Percentiles rank a stretch among this genome's conserved stretches.
Conservation (phyloP, 2,113 vertebrate genomes). For the Thinocorus orbignyianus region DNA sequence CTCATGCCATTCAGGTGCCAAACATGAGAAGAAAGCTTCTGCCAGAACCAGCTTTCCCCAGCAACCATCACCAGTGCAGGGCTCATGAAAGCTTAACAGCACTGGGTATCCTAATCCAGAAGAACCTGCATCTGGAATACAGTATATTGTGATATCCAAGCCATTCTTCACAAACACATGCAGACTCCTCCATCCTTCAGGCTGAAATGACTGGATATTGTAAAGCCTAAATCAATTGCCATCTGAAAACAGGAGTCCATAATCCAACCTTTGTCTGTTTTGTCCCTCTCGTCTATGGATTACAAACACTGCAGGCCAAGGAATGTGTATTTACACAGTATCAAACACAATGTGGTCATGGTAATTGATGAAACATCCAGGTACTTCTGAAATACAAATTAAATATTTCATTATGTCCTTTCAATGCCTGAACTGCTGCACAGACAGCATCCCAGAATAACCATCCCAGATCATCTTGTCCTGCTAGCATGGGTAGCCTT, state of each 20-base stretch:
- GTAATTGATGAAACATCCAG: not conserved
- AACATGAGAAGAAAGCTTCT: not conserved
- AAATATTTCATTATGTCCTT: not conserved
- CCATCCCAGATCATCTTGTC: not conserved
- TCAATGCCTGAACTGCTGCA: not conserved
- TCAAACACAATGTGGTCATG: accelerated
- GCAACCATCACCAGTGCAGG: accelerated
- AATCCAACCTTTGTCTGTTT: not conserved
- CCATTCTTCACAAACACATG: not conserved
- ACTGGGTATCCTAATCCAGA: not conserved
- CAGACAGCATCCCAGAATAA: not conserved
- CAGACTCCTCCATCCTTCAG: not conserved
- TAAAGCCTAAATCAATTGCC: not conserved
- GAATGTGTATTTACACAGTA: accelerated
- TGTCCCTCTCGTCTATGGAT: accelerated
- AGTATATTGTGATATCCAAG: accelerated
- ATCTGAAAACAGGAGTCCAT: accelerated
- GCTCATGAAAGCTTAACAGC: not conserved
- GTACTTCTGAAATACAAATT: not conserved
- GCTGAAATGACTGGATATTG: not conserved
- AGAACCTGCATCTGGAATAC: not conserved
- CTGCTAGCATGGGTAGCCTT: not conserved
- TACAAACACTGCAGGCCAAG: not conserved
- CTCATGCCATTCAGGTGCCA: not conserved
- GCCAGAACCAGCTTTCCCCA: not conserved